These are phyloP conservation scores for Augochlora pura DNA, from an alignment of 1,140 invertebrate genomes.

Conservation along the genomic window DNA sequence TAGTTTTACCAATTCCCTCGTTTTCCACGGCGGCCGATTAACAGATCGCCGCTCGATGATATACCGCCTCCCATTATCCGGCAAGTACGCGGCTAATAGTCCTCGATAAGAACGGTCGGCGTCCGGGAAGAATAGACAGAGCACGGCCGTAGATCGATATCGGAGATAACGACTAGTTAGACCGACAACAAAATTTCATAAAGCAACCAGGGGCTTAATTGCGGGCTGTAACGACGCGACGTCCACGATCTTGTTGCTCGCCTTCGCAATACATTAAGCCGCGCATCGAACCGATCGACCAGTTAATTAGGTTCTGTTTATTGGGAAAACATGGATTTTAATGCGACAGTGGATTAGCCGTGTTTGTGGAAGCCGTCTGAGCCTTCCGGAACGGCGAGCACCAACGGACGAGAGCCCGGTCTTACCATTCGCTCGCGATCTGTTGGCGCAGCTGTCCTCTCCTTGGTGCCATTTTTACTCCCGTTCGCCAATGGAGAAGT, in stretches of 20 bases:
- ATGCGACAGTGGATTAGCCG: slow-evolving; percentile 10
- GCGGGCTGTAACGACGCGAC: not conserved
- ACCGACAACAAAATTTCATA: not conserved
- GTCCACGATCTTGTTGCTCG: not conserved
- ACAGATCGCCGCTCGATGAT: not conserved
- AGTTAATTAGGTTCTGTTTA: slow-evolving; percentile 23
- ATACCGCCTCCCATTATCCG: slow-evolving; percentile 2
- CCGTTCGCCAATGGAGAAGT: not conserved
- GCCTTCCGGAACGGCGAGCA: slow-evolving; percentile 14
- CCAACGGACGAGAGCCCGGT: slow-evolving; percentile 55
- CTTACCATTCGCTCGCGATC: slow-evolving; percentile 70
- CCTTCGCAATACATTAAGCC: not conserved
- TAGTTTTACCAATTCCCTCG: not conserved
- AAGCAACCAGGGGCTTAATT: not conserved
- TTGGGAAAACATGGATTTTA: slow-evolving; percentile 24
- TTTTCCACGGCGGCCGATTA: not conserved
- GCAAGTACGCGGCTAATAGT: not conserved
- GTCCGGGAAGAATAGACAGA: not conserved
- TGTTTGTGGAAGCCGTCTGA: not conserved
- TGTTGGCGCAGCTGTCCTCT: slow-evolving; percentile 75
- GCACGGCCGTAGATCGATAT: not conserved
- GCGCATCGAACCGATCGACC: slow-evolving; percentile 7
- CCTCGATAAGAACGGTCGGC: not conserved
- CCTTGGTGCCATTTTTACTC: not conserved
- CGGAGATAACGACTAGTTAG: not conserved